Percentiles rank a stretch among this genome's conserved stretches.
phyloP scores from a whole-genome alignment of 2,888 invertebrate genomes.

The Branchellion lobata region DNA sequence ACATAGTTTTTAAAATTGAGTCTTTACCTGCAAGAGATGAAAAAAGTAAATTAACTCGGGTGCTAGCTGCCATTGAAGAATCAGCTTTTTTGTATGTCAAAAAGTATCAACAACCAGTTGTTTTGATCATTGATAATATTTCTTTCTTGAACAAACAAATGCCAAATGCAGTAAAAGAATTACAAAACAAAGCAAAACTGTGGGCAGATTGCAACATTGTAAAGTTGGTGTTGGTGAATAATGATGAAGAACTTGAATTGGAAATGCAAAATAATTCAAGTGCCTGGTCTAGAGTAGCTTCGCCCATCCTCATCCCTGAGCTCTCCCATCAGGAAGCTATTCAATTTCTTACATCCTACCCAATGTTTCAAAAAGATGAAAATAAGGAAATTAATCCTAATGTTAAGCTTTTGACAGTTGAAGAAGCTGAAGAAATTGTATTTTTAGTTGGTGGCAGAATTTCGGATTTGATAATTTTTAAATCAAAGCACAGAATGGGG shows the following conservation, averaged over 20 bases:
- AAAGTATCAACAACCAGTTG: slow-evolving; percentile 46
- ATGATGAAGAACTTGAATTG: slow-evolving; percentile 48
- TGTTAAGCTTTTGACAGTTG: slow-evolving; percentile 27
- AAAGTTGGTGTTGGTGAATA: slow-evolving; percentile 51
- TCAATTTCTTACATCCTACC: slow-evolving; percentile 40
- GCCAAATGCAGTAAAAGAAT: slow-evolving; percentile 46
- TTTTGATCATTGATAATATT: slow-evolving; percentile 52
- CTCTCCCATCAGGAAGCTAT: slow-evolving; percentile 45
- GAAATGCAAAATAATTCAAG: slow-evolving; percentile 47
- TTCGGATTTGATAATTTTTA: slow-evolving; percentile 46
- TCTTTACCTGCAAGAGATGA: slow-evolving; percentile 49
- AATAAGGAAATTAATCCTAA: neutral
- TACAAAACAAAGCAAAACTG: slow-evolving; percentile 53
- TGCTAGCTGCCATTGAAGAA: slow-evolving; percentile 51
- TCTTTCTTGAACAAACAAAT: slow-evolving; percentile 39
- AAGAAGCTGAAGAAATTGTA: slow-evolving; percentile 44
- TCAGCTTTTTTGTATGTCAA: slow-evolving; percentile 48
- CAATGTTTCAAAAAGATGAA: slow-evolving; percentile 32
- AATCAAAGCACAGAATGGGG: slow-evolving; percentile 44
- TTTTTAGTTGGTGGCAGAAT: slow-evolving; percentile 50
- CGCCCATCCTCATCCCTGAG: slow-evolving; percentile 49
- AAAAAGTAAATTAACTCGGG: slow-evolving; percentile 45
- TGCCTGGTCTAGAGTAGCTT: slow-evolving; percentile 51
- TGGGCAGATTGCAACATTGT: slow-evolving; percentile 53
- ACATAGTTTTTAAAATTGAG: slow-evolving; percentile 49